Percentiles rank a stretch among this genome's conserved stretches.
phyloP scores from a whole-genome alignment of 2,888 invertebrate genomes.

The Caenorhabditis virilis region DNA sequence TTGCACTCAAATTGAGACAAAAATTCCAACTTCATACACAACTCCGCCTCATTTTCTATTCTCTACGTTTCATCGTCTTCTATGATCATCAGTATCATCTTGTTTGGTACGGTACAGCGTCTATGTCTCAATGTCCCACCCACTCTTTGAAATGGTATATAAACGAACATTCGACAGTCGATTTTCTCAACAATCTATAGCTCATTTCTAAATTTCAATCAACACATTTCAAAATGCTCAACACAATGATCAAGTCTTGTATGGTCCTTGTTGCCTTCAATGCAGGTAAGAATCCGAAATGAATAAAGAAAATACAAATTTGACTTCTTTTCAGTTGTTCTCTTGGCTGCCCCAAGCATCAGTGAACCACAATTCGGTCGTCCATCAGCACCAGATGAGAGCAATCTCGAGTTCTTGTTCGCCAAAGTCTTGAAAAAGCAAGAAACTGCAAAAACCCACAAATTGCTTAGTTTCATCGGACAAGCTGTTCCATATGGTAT shows the following conservation, averaged over 20 bases:
- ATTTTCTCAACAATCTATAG: not conserved
- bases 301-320: no score
- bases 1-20: no score
- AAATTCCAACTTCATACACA: no score
- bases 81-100: constrained; percentile 1
- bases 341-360: constrained; percentile 22
- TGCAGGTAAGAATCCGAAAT: no score
- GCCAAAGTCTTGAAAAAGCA: constrained; percentile 42
- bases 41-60: constrained; percentile 9
- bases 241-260: not conserved
- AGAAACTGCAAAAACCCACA: constrained; percentile 34
- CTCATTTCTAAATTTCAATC: no score
- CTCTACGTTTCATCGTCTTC: constrained; percentile 20
- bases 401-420: constrained; percentile 35
- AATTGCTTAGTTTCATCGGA: constrained; percentile 44
- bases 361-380: constrained; percentile 16
- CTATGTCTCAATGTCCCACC: constrained; percentile 16
- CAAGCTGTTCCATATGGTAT: constrained; percentile 45
- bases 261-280: no score
- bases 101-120: constrained; percentile 1
- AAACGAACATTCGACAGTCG: no score
- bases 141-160: constrained; percentile 4
- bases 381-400: not conserved
- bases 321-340: not conserved
- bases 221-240: not conserved